These are phyloP conservation scores for Thunnus thynnus DNA, from an alignment of 2,113 vertebrate genomes.

Conservation along the genomic window DNA sequence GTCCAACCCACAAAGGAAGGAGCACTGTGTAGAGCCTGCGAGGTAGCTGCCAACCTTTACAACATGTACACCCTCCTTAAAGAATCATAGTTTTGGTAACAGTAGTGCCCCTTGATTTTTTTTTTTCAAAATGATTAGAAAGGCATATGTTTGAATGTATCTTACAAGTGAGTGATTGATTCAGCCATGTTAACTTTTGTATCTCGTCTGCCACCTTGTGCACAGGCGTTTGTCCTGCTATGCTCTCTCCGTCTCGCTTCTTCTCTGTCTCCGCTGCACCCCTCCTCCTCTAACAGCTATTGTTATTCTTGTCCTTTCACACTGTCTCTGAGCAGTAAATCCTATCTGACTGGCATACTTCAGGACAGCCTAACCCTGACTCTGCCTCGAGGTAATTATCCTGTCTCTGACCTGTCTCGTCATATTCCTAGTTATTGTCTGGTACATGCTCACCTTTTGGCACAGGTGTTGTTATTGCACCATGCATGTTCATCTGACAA, in stretches of 20 bases:
- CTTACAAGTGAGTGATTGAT: neutral
- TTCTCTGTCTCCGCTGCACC: slow-evolving; percentile 10
- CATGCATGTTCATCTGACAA: neutral
- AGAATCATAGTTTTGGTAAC: neutral
- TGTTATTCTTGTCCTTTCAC: slow-evolving; percentile 54
- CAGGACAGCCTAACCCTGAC: slow-evolving; percentile 43
- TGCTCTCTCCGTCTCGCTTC: slow-evolving; percentile 1
- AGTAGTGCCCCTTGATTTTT: neutral
- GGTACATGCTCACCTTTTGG: slow-evolving; percentile 39
- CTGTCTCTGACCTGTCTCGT: slow-evolving; percentile 71
- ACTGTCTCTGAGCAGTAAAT: slow-evolving; percentile 54
- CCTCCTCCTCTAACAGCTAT: slow-evolving; percentile 42
- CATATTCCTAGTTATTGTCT: slow-evolving; percentile 44
- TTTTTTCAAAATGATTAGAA: neutral
- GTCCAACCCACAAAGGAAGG: slow-evolving; percentile 6
- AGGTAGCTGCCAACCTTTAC: slow-evolving; percentile 14
- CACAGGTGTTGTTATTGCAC: slow-evolving; percentile 18
- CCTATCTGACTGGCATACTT: slow-evolving; percentile 44
- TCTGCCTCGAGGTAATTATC: slow-evolving; percentile 59
- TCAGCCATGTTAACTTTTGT: slow-evolving; percentile 21
- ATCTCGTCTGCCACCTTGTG: slow-evolving; percentile 68
- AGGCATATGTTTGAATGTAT: neutral
- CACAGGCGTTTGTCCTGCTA: too few relatives aligned
- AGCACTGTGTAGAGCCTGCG: slow-evolving; percentile 9
- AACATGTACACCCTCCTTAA: neutral